Percentiles rank a stretch among this genome's conserved stretches.
Evolutionary conservation across 2,888 invertebrate genomes (phyloP).

Genomic region (Lepidonotus clava): DNA sequence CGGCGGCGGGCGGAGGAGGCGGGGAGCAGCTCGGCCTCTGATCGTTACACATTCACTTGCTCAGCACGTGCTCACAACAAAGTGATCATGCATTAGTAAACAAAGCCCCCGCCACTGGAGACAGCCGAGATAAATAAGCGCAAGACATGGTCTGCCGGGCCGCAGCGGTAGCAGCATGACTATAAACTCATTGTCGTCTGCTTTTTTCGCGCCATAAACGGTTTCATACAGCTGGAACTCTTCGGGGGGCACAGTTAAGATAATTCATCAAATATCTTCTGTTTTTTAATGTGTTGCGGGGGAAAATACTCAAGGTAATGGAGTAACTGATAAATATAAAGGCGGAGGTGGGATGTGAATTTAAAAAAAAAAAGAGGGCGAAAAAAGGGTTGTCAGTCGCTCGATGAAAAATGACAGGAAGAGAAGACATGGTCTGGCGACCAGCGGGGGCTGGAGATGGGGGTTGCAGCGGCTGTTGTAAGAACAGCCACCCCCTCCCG

Average conservation of each 20-base stretch:
- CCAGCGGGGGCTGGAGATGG: slow-evolving; percentile 20
- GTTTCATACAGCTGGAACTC: background rate
- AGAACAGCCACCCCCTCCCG: background rate
- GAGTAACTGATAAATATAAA: too few relatives aligned
- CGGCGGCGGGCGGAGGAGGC: background rate
- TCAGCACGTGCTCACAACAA: slow-evolving; percentile 48
- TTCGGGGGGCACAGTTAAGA: background rate
- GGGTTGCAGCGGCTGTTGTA: slow-evolving; percentile 7
- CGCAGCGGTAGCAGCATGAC: background rate
- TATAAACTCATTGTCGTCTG: slow-evolving; percentile 43
- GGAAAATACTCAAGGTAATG: too few relatives aligned
- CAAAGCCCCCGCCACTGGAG: slow-evolving; percentile 39
- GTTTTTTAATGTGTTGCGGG: too few relatives aligned
- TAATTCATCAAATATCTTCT: background rate
- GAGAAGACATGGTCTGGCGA: slow-evolving; percentile 49
- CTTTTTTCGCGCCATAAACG: slow-evolving; percentile 10
- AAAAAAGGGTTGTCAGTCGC: slow-evolving; percentile 11
- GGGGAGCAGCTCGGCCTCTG: background rate
- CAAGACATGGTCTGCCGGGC: slow-evolving; percentile 47
- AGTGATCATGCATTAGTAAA: slow-evolving; percentile 54
- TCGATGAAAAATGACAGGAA: slow-evolving; percentile 34
- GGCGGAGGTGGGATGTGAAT: too few relatives aligned
- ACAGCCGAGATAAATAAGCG: slow-evolving; percentile 46
- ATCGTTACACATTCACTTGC: slow-evolving; percentile 52
- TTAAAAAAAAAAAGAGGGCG: background rate